Evolutionary conservation across 1,140 invertebrate species (phyloP).

Genomic region (Belonocnema kinseyi): DNA sequence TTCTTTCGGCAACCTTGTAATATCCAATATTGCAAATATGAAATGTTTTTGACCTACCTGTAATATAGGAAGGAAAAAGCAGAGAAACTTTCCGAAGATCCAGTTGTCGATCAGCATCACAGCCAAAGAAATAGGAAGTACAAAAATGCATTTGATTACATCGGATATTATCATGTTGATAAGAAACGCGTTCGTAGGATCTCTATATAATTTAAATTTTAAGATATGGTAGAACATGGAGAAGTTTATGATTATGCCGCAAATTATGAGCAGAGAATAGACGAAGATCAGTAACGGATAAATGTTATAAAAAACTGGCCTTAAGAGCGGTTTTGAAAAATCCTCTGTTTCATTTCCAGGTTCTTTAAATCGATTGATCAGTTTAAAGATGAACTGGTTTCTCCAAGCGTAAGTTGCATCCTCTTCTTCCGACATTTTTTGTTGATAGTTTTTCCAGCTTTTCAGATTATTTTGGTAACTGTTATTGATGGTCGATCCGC

Average conservation of each 20-base stretch:
- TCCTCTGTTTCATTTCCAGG: constrained; percentile 69
- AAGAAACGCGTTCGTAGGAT: constrained; percentile 81
- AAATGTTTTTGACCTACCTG: constrained; percentile 74
- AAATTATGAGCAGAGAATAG: constrained; percentile 78
- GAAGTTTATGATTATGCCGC: constrained; percentile 79
- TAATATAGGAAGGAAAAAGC: constrained; percentile 85
- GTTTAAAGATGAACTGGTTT: constrained; percentile 55
- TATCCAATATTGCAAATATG: not conserved
- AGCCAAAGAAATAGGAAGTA: constrained; percentile 81
- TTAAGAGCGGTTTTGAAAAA: constrained; percentile 69
- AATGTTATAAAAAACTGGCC: constrained; percentile 73
- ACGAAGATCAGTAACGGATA: constrained; percentile 82
- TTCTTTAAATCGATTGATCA: constrained; percentile 58
- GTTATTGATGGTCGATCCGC: not conserved
- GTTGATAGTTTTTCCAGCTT: not conserved
- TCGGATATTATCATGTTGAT: constrained; percentile 83
- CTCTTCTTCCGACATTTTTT: not conserved
- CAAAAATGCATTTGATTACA: constrained; percentile 81
- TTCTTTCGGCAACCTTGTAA: too few relatives aligned
- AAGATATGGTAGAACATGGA: constrained; percentile 79
- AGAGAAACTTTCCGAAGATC: constrained; percentile 85
- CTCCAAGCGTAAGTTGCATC: not conserved
- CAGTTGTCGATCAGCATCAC: constrained; percentile 84
- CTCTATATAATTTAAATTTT: constrained; percentile 78
- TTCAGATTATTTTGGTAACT: not conserved